Percentiles rank a stretch among this genome's conserved stretches.
phyloP scores from a whole-genome alignment of 2,888 invertebrate genomes.

The Masnerella sp. region DNA sequence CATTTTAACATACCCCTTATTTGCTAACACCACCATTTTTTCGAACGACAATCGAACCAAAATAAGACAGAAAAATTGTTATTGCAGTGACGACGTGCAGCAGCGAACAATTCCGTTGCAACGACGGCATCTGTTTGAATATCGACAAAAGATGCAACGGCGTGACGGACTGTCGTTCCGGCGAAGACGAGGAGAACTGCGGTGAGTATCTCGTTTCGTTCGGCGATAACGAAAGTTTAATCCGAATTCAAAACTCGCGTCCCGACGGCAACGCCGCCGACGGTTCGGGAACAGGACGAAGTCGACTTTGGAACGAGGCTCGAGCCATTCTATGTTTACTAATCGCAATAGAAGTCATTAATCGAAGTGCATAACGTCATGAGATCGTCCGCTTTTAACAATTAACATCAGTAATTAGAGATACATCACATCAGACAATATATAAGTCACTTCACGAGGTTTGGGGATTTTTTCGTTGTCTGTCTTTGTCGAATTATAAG shows the following conservation, averaged over 20 bases:
- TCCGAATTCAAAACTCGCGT: conserved; percentile 9
- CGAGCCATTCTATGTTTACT: conserved; percentile 27
- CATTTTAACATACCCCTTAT: no score
- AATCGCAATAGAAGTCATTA: conserved; percentile 30
- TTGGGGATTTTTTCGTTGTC: no score
- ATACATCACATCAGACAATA: no score
- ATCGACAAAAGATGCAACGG: conserved; percentile 79
- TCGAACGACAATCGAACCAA: no score
- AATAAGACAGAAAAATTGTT: no score
- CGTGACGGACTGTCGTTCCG: conserved; percentile 79
- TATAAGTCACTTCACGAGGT: no score
- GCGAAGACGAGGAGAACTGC: conserved; percentile 81
- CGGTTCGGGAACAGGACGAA: conserved; percentile 18
- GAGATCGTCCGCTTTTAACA: neutral
- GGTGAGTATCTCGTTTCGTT: conserved; percentile 68
- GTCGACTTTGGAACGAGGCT: conserved; percentile 21
- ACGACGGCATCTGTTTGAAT: conserved; percentile 79
- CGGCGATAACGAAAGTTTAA: conserved; percentile 1
- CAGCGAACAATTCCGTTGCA: conserved; percentile 80
- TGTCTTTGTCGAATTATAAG: no score
- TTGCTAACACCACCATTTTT: no score
- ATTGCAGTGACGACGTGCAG: conserved; percentile 76
- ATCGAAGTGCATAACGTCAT: neutral
- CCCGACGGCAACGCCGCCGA: neutral
- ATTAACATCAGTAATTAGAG: conserved; percentile 4